Percentiles rank a stretch among this genome's conserved stretches.
Conservation (phyloP, 2,113 vertebrate species). For the Melanotaenia duboulayi region DNA sequence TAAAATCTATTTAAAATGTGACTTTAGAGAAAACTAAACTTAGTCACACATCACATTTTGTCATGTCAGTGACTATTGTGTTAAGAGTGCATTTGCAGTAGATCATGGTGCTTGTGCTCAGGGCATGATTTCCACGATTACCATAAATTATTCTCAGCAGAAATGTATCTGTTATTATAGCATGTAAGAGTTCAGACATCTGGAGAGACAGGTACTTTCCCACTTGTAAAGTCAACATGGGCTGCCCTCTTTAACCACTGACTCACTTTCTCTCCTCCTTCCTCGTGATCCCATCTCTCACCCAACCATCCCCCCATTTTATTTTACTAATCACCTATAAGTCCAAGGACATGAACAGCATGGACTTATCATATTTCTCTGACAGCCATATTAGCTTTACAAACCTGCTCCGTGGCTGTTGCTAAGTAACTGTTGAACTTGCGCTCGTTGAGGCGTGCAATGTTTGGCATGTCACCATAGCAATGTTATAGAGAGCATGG, state of each 20-base stretch:
- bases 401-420: conserved; percentile 46
- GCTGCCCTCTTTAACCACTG: conserved; percentile 50
- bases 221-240: conserved; percentile 51
- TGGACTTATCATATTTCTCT: conserved; percentile 20
- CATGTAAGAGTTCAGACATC: background rate
- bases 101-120: conserved; percentile 6
- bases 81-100: background rate
- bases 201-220: conserved; percentile 74
- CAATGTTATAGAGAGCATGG: conserved; percentile 41
- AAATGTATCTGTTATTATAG: background rate
- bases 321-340: conserved; percentile 45
- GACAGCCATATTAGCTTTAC: conserved; percentile 37
- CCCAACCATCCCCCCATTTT: background rate
- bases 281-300: background rate
- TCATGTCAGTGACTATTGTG: background rate
- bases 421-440: conserved; percentile 57
- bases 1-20: too few relatives aligned
- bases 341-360: conserved; percentile 25
- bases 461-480: conserved; percentile 74
- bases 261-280: conserved; percentile 52
- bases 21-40: too few relatives aligned
- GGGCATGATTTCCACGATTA: conserved; percentile 11
- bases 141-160: background rate
- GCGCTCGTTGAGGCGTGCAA: conserved; percentile 39
- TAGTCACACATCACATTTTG: background rate